phyloP scores from a whole-genome alignment of 2,113 vertebrate genomes.

The Piaya cayana region DNA sequence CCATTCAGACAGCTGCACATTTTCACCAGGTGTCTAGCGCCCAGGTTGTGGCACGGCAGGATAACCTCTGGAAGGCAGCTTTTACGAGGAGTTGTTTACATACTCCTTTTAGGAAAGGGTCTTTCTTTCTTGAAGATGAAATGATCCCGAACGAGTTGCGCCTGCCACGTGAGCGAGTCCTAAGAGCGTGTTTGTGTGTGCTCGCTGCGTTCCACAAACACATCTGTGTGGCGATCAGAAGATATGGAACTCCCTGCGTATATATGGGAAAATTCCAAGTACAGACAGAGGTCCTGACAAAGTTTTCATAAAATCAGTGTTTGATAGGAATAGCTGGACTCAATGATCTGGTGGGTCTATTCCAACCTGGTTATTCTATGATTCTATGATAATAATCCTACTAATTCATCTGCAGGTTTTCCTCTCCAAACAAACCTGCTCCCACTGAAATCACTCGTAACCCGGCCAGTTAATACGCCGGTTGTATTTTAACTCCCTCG shows the following conservation, averaged over 20 bases:
- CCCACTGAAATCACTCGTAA: neutral
- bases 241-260: neutral
- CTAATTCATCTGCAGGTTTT: neutral
- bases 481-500: neutral
- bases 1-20: rapidly evolving
- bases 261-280: neutral
- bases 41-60: neutral
- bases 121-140: neutral
- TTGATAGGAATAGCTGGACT: too few relatives aligned
- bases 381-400: too few relatives aligned
- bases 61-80: neutral
- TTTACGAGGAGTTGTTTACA: neutral
- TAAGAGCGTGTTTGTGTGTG: neutral
- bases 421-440: neutral
- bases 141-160: rapidly evolving
- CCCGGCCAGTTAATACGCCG: neutral
- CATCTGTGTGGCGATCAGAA: neutral
- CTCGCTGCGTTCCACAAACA: rapidly evolving
- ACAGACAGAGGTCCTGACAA: neutral
- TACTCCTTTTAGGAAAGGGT: neutral
- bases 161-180: rapidly evolving
- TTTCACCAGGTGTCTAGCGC: neutral
- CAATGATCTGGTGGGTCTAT: too few relatives aligned
- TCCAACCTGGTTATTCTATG: too few relatives aligned
- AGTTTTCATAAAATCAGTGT: neutral